Evolutionary conservation across 2,888 invertebrate genomes (phyloP).

Genomic region (Folsomia candida): DNA sequence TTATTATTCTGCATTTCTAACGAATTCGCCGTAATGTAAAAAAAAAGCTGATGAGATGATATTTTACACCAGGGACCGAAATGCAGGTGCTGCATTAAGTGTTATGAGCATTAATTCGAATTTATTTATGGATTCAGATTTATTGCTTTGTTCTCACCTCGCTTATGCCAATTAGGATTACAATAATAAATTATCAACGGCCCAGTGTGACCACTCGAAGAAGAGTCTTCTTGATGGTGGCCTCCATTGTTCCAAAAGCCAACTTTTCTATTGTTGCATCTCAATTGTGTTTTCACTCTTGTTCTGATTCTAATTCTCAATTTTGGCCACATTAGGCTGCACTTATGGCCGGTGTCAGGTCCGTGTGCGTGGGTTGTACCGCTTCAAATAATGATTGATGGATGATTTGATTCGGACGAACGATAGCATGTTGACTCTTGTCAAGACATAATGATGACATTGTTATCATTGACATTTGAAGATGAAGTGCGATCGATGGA

Average conservation of each 20-base stretch:
- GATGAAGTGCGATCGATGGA: neutral
- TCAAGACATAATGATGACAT: neutral
- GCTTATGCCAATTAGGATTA: neutral
- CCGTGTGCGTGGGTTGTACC: neutral
- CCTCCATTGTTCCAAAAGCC: neutral
- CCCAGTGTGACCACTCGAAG: neutral
- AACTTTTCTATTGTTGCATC: too few species aligned
- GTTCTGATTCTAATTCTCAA: neutral
- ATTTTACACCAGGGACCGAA: too few species aligned
- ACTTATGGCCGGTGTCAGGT: too few species aligned
- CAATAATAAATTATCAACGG: slow-evolving; percentile 1
- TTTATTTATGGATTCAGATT: slow-evolving; percentile 5
- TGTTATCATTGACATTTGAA: neutral
- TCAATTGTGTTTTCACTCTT: slow-evolving; percentile 5
- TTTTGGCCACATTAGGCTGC: neutral
- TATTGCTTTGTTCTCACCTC: neutral
- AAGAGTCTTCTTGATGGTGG: neutral
- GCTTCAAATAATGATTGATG: neutral
- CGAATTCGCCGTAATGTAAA: too few species aligned
- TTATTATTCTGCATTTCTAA: too few species aligned
- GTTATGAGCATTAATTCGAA: neutral
- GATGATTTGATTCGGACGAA: neutral
- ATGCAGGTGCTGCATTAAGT: too few species aligned
- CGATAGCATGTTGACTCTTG: neutral
- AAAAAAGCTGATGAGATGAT: too few species aligned